Base-by-base conservation (phyloP, 92 coral and sea anemone genomes). In the Galaxea fascicularis region DNA sequence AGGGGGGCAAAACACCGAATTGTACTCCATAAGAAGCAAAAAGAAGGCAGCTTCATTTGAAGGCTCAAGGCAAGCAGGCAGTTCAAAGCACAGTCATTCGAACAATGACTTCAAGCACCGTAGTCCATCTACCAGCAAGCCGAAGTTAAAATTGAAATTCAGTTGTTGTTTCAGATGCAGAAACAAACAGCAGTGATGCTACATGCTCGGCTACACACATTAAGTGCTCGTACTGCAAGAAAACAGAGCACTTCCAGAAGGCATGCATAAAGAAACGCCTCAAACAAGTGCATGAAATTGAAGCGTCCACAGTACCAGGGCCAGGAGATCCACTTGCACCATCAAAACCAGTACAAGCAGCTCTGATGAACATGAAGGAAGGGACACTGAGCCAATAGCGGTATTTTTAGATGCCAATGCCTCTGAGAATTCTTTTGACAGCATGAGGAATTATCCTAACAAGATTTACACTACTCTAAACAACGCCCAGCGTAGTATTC, bases 141-240 rank as follows among this genome's bases (percentile, higher is more conserved):
- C 64, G 9, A 59, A 49, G 71, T 82, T 75, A 73, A 74, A 68
- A 41, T 90, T 86, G 64, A 79, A 89, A 44, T 62, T 28, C 83
- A 85, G 44, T 6, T 83, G 89, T 31, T 89, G 92, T 51, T 70
- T 60, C 68, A 63, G 85, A 52, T 90, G 90, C 53, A 87, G 90
- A 53, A 80, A 72, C 47, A 90, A 90, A 16, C 26, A 74, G 49
- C 71, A 85, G 54, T 52, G 39, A 44, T 29, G 90, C 74, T 9
- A 73, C 79, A 45, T 85, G 93, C 76, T 88, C 87, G 27, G 88
- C 93, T 5, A 73, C 57, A 4, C 76, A 70, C 72, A 84, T 78
- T 24, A 70, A 15, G n/a, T 88, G 88, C 85, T 44, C 30, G 31
- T 77, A 82, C 65, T 82, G 85, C 62, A 66, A 27, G 46, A 69